Conservation (phyloP, 2,797 vertebrate genomes). For the Cynopterus sphinx region DNA sequence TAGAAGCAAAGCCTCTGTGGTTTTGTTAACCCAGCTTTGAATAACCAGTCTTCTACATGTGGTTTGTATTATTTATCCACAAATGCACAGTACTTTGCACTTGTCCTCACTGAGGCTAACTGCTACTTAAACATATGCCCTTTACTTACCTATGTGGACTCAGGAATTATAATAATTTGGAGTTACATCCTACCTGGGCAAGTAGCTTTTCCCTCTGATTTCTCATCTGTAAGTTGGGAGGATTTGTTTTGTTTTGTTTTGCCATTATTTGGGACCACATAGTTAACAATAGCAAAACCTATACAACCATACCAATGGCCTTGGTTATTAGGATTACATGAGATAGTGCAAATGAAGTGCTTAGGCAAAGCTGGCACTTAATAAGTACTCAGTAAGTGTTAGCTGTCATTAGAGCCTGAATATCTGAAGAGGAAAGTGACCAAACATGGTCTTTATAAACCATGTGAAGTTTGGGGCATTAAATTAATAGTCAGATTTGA, state of each 20-base stretch:
- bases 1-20: not conserved
- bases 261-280: not conserved
- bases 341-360: not conserved
- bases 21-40: not conserved
- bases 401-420: not conserved
- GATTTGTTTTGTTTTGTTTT: not conserved
- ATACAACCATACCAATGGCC: not conserved
- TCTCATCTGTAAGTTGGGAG: not conserved
- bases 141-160: not conserved
- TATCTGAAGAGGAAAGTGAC: not conserved
- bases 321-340: not conserved
- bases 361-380: not conserved
- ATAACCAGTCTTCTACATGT: not conserved
- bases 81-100: not conserved
- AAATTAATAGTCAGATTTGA: not conserved
- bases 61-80: not conserved
- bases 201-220: not conserved
- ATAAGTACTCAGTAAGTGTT: not conserved
- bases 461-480: not conserved
- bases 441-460: not conserved
- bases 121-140: not conserved
- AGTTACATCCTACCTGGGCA: not conserved
- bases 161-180: not conserved
- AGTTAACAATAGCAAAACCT: not conserved
- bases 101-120: not conserved